Evolutionary conservation across 2,797 vertebrate species (phyloP), one percentile per base, ranked within the genome.

Genomic region (Luscinia luscinia): DNA sequence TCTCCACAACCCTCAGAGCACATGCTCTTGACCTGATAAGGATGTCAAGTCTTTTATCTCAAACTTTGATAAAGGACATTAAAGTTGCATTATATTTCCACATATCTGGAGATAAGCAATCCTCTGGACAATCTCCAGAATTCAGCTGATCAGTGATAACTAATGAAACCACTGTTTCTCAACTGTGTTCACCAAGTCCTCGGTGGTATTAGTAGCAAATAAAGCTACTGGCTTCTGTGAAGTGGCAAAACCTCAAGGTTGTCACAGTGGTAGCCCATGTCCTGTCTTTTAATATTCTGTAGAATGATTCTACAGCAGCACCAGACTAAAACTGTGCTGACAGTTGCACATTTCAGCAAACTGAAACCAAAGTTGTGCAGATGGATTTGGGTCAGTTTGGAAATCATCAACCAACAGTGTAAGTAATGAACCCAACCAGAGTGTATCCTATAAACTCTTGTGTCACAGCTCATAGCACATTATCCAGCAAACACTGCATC

Each of bases 61-160:
- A 64, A 89, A 72, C 40, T 62, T 46, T 51, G 85, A 77, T 86
- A 91, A 81, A 75, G 40, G 86, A 26, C 62, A 78, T 69, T 89
- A 55, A 91, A 78, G 43, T 91, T 94, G 49, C 87, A 61, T 83
- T 95, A 11, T 48, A 64, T 72, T 89, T 94, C 73, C 66, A 58
- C 30, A 6, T 84, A 63, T 48, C 74, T 90, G 36, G 48, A 76
- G 63, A 82, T 79, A 70, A 74, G 40, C 15, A 55, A 36, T 69
- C 36, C 40, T 88, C 73, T 68, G 63, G 70, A 55, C 48, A 61
- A 55, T 40, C 40, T 86, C 30, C 57, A 63, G 41, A 72, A 55
- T 88, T 90, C 86, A 87, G 63, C 83, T 93, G 79, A 67, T 80
- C 19, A 67, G 26, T 86, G 88, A 59, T 82, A 90, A 76, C 28